These are phyloP conservation scores for Galeopsomyia nigrocyanea DNA, from an alignment of 2,888 invertebrate genomes.

Conservation along the genomic window DNA sequence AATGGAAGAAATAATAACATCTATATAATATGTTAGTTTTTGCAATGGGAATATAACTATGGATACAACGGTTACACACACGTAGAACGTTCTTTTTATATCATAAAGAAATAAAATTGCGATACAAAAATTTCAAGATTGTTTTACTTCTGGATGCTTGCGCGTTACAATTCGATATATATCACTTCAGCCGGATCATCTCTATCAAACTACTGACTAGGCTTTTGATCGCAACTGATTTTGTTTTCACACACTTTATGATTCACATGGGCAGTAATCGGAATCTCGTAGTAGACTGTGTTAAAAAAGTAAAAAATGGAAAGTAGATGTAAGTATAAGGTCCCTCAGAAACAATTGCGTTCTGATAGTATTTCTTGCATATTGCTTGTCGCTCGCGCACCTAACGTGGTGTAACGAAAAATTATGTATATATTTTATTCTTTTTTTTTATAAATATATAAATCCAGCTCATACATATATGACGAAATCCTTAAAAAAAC, in stretches of 20 bases:
- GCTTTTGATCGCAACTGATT: neutral
- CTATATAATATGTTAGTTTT: conserved; percentile 4
- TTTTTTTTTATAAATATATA: too few relatives aligned
- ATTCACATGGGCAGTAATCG: too few relatives aligned
- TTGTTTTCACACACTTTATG: too few relatives aligned
- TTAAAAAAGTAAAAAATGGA: neutral
- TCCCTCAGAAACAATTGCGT: neutral
- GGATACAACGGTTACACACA: conserved; percentile 22
- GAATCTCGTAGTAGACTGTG: neutral
- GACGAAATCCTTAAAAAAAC: too few relatives aligned
- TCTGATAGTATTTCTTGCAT: neutral
- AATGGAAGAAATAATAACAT: conserved; percentile 33
- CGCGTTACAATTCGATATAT: conserved; percentile 38
- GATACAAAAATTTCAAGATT: too few relatives aligned
- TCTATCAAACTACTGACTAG: neutral
- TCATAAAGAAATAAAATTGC: too few relatives aligned
- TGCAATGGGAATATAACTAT: conserved; percentile 32
- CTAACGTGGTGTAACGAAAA: too few relatives aligned
- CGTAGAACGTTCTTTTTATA: too few relatives aligned
- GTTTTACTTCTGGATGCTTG: too few relatives aligned
- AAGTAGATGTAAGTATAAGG: neutral
- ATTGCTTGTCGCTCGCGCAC: too few relatives aligned
- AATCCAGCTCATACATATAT: too few relatives aligned
- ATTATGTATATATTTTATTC: too few relatives aligned
- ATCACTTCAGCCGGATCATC: conserved; percentile 39